Conservation (phyloP, 2,113 vertebrate species). For the Hippocampus comes region DNA sequence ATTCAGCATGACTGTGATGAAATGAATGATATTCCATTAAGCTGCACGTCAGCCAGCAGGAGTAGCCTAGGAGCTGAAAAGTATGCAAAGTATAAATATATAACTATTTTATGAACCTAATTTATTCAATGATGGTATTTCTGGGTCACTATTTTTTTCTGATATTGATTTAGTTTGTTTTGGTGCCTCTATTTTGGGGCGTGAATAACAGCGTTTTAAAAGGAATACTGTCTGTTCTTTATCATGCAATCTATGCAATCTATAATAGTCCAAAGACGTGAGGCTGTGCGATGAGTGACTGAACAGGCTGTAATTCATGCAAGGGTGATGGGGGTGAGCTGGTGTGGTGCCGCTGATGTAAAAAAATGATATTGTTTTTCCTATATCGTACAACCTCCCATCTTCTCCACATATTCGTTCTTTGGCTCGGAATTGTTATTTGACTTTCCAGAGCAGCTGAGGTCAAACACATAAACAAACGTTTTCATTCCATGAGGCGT, state of each 20-base stretch:
- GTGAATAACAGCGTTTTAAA: conserved; percentile 47
- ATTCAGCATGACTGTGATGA: too few species aligned
- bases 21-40: too few species aligned
- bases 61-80: too few species aligned
- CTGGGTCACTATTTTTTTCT: conserved; percentile 61
- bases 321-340: neutral
- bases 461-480: conserved; percentile 38
- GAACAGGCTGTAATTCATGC: conserved; percentile 34
- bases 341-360: conserved; percentile 15
- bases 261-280: conserved; percentile 19
- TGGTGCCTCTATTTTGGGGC: conserved; percentile 51
- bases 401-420: conserved; percentile 24
- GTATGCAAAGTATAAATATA: too few species aligned
- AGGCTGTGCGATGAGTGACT: conserved; percentile 16
- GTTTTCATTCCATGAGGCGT: conserved; percentile 3
- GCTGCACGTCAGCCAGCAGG: too few species aligned
- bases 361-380: conserved; percentile 35
- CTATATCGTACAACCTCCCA: neutral
- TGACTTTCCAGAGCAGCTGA: conserved; percentile 27
- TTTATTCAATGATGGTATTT: too few species aligned
- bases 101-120: too few species aligned
- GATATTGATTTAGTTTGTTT: conserved; percentile 69
- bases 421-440: conserved; percentile 19
- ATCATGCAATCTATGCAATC: neutral
- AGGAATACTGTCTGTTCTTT: conserved; percentile 15